phyloP scores from a whole-genome alignment of 2,888 invertebrate genomes.

The Argyresthia albistria region DNA sequence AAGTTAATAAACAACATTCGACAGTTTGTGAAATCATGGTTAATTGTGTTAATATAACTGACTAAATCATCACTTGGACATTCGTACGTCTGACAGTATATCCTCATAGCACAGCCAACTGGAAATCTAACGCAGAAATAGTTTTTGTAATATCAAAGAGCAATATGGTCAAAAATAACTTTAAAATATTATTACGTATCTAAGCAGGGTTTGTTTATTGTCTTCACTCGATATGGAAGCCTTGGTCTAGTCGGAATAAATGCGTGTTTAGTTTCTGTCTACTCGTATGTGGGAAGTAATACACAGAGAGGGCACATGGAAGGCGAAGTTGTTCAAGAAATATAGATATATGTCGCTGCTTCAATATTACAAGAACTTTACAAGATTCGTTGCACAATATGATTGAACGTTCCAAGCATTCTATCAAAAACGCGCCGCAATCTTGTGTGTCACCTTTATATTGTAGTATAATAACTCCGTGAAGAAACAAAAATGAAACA shows the following conservation, averaged over 20 bases:
- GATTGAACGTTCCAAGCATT: slow-evolving; percentile 70
- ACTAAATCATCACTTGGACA: slow-evolving; percentile 62
- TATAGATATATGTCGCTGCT: slow-evolving; percentile 46
- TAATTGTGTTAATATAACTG: slow-evolving; percentile 51
- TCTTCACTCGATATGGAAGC: slow-evolving; percentile 6
- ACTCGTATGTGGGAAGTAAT: slow-evolving; percentile 20
- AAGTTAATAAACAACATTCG: neutral
- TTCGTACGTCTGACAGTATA: slow-evolving; percentile 64
- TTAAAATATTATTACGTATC: neutral
- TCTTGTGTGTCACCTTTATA: slow-evolving; percentile 66
- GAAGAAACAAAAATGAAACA: slow-evolving; percentile 12
- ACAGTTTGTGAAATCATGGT: slow-evolving; percentile 2
- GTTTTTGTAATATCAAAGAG: slow-evolving; percentile 72
- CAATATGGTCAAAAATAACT: slow-evolving; percentile 19
- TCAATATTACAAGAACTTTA: slow-evolving; percentile 71
- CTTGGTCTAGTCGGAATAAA: slow-evolving; percentile 13
- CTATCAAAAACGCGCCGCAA: slow-evolving; percentile 48
- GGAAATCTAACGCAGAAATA: slow-evolving; percentile 56
- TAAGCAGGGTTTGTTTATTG: neutral
- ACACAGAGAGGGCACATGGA: slow-evolving; percentile 63
- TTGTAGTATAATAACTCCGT: slow-evolving; percentile 29
- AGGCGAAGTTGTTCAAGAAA: slow-evolving; percentile 45
- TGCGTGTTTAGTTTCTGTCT: slow-evolving; percentile 54
- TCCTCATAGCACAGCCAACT: slow-evolving; percentile 68
- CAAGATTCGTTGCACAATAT: slow-evolving; percentile 73